phyloP scores from a whole-genome alignment of 1,140 invertebrate genomes.

The Plectrocnemia conspersa region DNA sequence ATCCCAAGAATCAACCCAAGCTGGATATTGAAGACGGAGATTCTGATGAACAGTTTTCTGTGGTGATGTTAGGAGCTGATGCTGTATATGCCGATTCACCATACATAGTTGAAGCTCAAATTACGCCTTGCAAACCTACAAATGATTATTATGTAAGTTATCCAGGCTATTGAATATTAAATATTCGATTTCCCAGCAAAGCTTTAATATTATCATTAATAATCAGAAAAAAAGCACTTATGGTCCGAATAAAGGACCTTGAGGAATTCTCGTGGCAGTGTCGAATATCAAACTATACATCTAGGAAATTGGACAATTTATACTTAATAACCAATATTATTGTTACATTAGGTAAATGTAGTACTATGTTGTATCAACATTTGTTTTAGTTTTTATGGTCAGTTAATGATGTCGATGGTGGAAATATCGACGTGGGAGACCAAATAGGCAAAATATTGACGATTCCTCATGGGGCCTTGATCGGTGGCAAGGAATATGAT shows the following conservation, averaged over 20 bases:
- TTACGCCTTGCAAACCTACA: conserved; percentile 31
- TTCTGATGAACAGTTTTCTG: conserved; percentile 24
- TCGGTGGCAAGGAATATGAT: conserved; percentile 24
- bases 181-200: too few species aligned
- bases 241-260: too few species aligned
- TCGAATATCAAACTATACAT: too few species aligned
- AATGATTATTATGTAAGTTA: conserved; percentile 33
- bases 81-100: conserved; percentile 26
- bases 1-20: conserved; percentile 24
- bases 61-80: conserved; percentile 30
- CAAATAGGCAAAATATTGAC: conserved; percentile 23
- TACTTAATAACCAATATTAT: too few species aligned
- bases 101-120: conserved; percentile 27
- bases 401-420: conserved; percentile 16
- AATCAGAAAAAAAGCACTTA: too few species aligned
- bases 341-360: too few species aligned
- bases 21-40: conserved; percentile 11
- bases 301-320: too few species aligned
- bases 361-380: too few species aligned
- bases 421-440: conserved; percentile 6
- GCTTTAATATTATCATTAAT: too few species aligned
- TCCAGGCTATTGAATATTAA: too few species aligned
- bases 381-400: conserved; percentile 29
- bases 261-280: too few species aligned
- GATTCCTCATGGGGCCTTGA: conserved; percentile 22